Percentiles rank a stretch among this genome's conserved stretches.
These are phyloP conservation scores for Macquaria australasica DNA, from an alignment of 2,113 vertebrate genomes.

Conservation along the genomic window DNA sequence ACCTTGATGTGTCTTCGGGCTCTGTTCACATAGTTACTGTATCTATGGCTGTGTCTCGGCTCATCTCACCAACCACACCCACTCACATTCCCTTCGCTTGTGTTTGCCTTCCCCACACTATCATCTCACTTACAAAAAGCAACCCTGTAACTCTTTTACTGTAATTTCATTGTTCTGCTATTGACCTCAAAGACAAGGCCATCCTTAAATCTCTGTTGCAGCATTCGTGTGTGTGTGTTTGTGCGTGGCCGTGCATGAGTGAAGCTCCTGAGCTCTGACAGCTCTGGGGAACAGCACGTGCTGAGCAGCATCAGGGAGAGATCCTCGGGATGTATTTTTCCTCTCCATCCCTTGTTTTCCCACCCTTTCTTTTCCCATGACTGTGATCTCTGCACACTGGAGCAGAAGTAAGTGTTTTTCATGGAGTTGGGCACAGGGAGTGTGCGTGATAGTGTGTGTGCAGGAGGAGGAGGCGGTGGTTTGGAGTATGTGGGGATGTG, in stretches of 20 bases:
- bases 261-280: slow-evolving; percentile 52
- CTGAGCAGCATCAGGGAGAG: slow-evolving; percentile 46
- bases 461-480: slow-evolving; percentile 5
- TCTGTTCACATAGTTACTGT: slow-evolving; percentile 81
- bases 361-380: slow-evolving; percentile 53
- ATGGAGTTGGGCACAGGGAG: slow-evolving; percentile 54
- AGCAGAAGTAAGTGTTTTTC: slow-evolving; percentile 76
- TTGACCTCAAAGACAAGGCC: slow-evolving; percentile 29
- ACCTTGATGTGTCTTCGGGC: slow-evolving; percentile 64
- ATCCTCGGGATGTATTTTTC: slow-evolving; percentile 46
- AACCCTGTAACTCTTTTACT: slow-evolving; percentile 15
- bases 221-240: slow-evolving; percentile 9
- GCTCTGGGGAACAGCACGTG: slow-evolving; percentile 31
- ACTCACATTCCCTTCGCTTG: slow-evolving; percentile 57
- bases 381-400: slow-evolving; percentile 72
- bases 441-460: slow-evolving; percentile 37
- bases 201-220: slow-evolving; percentile 18
- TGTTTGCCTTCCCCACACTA: slow-evolving; percentile 24
- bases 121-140: slow-evolving; percentile 50
- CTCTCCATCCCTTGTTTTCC: slow-evolving; percentile 55
- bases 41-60: slow-evolving; percentile 75
- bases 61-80: slow-evolving; percentile 76
- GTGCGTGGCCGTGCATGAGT: slow-evolving; percentile 22
- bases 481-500: slow-evolving; percentile 37
- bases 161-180: neutral